Evolutionary conservation across 1,140 invertebrate genomes (phyloP).

Genomic region (Laodelphax striatellus): DNA sequence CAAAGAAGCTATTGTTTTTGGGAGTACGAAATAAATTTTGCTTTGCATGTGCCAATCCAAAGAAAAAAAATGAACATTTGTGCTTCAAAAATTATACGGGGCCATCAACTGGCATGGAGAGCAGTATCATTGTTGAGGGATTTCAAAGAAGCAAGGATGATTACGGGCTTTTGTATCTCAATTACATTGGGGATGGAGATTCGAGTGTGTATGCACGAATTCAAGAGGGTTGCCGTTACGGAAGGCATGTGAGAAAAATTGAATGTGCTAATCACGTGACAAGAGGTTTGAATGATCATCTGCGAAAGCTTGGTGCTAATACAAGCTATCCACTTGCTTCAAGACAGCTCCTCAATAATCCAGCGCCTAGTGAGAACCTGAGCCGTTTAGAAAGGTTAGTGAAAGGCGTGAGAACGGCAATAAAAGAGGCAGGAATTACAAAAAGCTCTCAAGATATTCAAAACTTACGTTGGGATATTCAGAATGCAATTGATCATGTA

Average conservation of each 20-base stretch:
- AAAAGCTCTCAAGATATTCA: neutral
- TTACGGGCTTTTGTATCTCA: neutral
- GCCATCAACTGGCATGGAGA: slow-evolving; percentile 8
- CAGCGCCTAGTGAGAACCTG: neutral
- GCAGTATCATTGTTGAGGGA: slow-evolving; percentile 4
- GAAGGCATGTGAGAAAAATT: slow-evolving; percentile 7
- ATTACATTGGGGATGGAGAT: slow-evolving; percentile 10
- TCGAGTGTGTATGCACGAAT: slow-evolving; percentile 9
- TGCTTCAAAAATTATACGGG: neutral
- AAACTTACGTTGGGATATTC: neutral
- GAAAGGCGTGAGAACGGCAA: neutral
- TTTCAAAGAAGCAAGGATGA: slow-evolving; percentile 4
- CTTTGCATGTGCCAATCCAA: slow-evolving; percentile 5
- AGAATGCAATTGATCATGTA: neutral
- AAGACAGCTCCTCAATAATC: neutral
- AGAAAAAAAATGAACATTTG: slow-evolving; percentile 6
- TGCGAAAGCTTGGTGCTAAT: neutral
- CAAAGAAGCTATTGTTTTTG: slow-evolving; percentile 5
- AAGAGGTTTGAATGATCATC: neutral
- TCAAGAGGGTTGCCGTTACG: slow-evolving; percentile 1
- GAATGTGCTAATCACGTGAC: slow-evolving; percentile 12
- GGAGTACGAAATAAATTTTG: slow-evolving; percentile 13
- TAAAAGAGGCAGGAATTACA: neutral
- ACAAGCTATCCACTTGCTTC: neutral
- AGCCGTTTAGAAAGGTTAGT: neutral